Evolutionary conservation across 2,113 vertebrate species (phyloP).

Genomic region (Myotis lucifugus): DNA sequence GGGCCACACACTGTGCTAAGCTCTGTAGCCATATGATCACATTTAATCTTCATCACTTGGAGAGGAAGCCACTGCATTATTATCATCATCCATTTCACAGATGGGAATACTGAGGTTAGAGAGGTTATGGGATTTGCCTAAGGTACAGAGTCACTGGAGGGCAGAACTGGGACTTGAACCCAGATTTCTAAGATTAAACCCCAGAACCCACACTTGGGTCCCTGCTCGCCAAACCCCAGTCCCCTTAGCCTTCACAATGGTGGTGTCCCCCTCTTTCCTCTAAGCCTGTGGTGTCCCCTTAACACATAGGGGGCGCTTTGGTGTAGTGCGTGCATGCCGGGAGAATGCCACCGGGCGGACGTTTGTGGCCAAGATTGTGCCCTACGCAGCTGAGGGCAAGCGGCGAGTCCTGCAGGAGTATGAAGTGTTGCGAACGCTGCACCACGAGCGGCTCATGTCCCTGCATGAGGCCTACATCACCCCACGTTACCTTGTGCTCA

Average conservation of each 20-base stretch:
- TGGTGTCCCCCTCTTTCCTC: not conserved
- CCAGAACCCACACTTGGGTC: not conserved
- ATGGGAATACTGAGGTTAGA: not conserved
- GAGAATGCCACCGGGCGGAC: constrained; percentile 96
- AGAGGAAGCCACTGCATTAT: not conserved
- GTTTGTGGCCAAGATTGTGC: constrained; percentile 98
- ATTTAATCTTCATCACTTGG: not conserved
- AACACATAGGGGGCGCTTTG: constrained; percentile 91
- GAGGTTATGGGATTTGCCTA: not conserved
- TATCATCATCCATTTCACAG: not conserved
- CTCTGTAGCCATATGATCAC: not conserved
- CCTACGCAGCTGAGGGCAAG: constrained; percentile 93
- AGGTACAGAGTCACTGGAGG: not conserved
- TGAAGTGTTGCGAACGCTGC: constrained; percentile 95
- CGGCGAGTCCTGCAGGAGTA: constrained; percentile 94
- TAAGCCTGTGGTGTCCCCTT: not conserved
- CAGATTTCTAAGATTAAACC: not conserved
- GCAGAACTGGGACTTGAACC: not conserved
- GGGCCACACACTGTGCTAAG: not conserved
- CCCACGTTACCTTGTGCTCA: constrained; percentile 97
- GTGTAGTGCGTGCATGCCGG: constrained; percentile 95
- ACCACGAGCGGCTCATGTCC: constrained; percentile 95
- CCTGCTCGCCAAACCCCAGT: no score
- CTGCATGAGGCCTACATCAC: constrained; percentile 98
- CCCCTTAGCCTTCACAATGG: not conserved